Base-by-base conservation (phyloP, 1,140 invertebrate genomes). In the Tetramorium simillimum region DNA sequence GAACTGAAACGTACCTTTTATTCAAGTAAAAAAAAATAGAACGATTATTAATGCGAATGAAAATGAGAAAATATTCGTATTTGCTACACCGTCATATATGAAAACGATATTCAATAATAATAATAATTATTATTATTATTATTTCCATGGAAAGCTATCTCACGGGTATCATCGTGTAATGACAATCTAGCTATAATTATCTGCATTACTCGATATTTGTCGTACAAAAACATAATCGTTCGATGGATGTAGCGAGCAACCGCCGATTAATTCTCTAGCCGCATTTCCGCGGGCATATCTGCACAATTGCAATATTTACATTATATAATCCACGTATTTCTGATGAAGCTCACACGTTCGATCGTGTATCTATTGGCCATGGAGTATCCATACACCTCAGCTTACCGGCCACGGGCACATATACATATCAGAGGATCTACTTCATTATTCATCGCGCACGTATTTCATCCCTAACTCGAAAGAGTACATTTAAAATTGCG, bases 291-390 rank as follows among this genome's bases (percentile, higher is more conserved):
- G 46, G 14, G 28, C 53, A 43, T 49, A 9, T 46, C 28, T 12
- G 33, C 77, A 53, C 37, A 75, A 75, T 81, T n/a, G 77, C 46
- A 80, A 80, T 67, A 80, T 81, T 69, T 69, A 51, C 63, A 69
- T 69, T 40, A 24, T 43, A 40, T 69, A 81, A 81, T 69, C 46
- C 43, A 33, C 43, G 60, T 80, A 37, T 80, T 67, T 67, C 77
- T 77, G 58, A 24, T 63, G 40, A 63, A 77, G 56, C 75, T 77
- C 58, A n/a, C 72, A 43, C n/a, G 37, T 58, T 60, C 33, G 53
- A 75, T 58, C 70, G 56, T 77, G 43, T 14, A 69, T 69, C 6
- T 62, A 63, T 77, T 77, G 40, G 16, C 10, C 3, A 63, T 7
- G 58, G 37, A 7, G 24, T 24, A 56, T 75, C 53, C 53, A 46